Evolutionary conservation across 2,888 invertebrate species (phyloP).

Genomic region (Cryptus viduatorius): DNA sequence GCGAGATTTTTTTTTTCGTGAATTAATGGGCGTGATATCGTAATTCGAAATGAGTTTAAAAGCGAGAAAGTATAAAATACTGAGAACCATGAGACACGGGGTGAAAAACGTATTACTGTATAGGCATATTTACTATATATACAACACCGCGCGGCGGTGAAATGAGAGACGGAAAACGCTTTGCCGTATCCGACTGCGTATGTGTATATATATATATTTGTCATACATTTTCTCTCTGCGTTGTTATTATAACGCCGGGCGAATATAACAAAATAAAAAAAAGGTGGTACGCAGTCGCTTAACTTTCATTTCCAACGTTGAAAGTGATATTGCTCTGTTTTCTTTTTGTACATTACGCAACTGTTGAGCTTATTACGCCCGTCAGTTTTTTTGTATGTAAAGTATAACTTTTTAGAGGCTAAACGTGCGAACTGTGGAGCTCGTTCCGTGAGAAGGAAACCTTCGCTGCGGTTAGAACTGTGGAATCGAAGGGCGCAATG

Average conservation of each 20-base stretch:
- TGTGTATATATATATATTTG: background rate
- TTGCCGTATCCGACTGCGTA: background rate
- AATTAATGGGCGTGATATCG: background rate
- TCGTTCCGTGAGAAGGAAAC: background rate
- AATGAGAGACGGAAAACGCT: constrained; percentile 2
- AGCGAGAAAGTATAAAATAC: constrained; percentile 25
- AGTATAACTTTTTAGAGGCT: constrained; percentile 62
- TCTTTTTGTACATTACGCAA: background rate
- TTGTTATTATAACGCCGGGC: background rate
- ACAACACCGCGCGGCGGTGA: background rate
- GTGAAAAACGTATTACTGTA: background rate
- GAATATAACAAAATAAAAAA: constrained; percentile 26
- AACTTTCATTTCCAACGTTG: background rate
- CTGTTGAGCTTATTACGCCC: constrained; percentile 59
- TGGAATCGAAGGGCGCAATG: constrained; percentile 7
- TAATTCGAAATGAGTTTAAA: background rate
- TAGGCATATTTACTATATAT: background rate
- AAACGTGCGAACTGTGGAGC: background rate
- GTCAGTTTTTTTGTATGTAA: constrained; percentile 65
- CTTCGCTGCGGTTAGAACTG: background rate
- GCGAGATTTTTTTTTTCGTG: background rate
- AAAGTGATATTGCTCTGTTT: constrained; percentile 10
- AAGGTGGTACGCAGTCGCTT: background rate
- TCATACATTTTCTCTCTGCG: background rate
- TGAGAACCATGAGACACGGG: background rate